phyloP scores from a whole-genome alignment of 2,797 vertebrate species.

The Bucorvus abyssinicus region DNA sequence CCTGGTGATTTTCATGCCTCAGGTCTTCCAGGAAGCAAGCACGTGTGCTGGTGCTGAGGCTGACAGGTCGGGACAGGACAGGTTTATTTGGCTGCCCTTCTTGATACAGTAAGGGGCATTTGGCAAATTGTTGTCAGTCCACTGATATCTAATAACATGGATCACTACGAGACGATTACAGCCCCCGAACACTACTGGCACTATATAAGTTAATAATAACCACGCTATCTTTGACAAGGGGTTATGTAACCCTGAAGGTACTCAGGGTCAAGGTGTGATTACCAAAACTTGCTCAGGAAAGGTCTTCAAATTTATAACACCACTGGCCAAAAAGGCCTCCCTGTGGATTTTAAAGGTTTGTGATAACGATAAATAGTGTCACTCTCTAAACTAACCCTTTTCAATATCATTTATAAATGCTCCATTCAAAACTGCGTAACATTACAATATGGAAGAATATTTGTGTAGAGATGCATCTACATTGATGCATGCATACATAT shows the following conservation, averaged over 20 bases:
- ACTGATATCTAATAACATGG: conserved; percentile 22
- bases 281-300: background rate
- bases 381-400: background rate
- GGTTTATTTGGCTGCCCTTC: conserved; percentile 16
- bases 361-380: background rate
- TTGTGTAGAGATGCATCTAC: background rate
- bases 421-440: background rate
- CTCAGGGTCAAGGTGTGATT: background rate
- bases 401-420: background rate
- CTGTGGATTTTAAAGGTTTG: background rate
- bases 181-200: background rate
- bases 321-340: background rate
- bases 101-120: conserved; percentile 2
- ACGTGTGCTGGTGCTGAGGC: background rate
- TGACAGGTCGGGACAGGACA: background rate
- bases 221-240: background rate
- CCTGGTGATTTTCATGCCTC: background rate
- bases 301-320: background rate
- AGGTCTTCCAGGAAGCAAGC: background rate
- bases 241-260: background rate
- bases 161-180: conserved; percentile 2
- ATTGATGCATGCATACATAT: background rate
- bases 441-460: background rate
- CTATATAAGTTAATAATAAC: background rate
- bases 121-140: conserved; percentile 11